A percentile compares a stretch with the other conserved stretches of the same genome.
Evolutionary conservation across 2,113 vertebrate genomes (phyloP).

Genomic region (Progne subis): DNA sequence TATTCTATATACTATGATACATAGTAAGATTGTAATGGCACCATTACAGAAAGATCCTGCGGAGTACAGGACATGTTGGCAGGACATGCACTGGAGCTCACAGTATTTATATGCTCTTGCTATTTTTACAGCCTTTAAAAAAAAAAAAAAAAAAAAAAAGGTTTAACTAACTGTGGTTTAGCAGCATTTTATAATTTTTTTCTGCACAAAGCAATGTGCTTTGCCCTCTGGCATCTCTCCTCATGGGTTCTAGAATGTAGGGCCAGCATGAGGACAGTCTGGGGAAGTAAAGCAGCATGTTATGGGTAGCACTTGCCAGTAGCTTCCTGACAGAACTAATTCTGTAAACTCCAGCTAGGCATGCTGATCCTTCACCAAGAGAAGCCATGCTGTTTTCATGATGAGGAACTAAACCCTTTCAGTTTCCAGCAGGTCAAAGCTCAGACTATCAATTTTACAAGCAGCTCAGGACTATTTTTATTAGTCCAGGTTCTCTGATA

Average conservation of each 20-base stretch:
- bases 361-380: not conserved
- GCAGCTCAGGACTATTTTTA: not conserved
- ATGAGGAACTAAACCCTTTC: not conserved
- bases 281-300: not conserved
- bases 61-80: not conserved
- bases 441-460: not conserved
- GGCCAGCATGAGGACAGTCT: not conserved
- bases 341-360: not conserved
- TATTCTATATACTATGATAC: not conserved
- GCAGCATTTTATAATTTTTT: not conserved
- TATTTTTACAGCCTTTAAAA: not conserved
- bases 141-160: not conserved
- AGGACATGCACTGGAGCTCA: not conserved
- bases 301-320: rapidly evolving
- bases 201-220: not conserved
- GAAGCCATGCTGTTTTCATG: not conserved
- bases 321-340: not conserved
- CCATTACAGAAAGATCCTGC: not conserved
- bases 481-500: not conserved
- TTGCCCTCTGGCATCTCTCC: not conserved
- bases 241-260: not conserved
- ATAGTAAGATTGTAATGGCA: not conserved
- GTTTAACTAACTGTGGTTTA: not conserved
- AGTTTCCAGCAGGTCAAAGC: not conserved
- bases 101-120: not conserved